Evolutionary conservation across 2,797 vertebrate species (phyloP).

Genomic region (Parambassis ranga): DNA sequence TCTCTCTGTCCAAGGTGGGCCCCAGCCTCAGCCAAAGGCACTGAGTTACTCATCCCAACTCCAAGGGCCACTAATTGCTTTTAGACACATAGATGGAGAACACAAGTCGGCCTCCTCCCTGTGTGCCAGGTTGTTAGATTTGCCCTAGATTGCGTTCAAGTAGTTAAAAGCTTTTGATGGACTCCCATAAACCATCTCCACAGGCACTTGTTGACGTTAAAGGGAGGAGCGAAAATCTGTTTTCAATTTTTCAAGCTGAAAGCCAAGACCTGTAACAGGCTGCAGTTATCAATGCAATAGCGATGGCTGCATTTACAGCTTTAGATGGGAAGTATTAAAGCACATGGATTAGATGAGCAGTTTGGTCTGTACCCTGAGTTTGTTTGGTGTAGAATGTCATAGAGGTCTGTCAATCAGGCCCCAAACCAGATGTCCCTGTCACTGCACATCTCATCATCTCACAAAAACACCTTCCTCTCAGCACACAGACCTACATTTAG

Average conservation of each 20-base stretch:
- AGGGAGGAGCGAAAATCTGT: constrained; percentile 63
- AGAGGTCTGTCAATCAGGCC: constrained; percentile 43
- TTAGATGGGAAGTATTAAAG: constrained; percentile 15
- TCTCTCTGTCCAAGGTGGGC: constrained; percentile 36
- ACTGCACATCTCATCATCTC: neutral
- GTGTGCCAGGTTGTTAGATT: constrained; percentile 68
- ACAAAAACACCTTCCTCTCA: constrained; percentile 1
- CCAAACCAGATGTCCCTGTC: constrained; percentile 41
- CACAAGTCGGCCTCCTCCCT: constrained; percentile 62
- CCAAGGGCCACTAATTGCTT: constrained; percentile 72
- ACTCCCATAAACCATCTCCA: constrained; percentile 62
- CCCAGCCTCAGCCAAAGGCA: constrained; percentile 37
- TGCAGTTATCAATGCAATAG: constrained; percentile 16
- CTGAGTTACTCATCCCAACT: constrained; percentile 53
- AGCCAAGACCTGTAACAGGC: constrained; percentile 18
- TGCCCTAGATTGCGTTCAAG: constrained; percentile 66
- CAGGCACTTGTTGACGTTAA: constrained; percentile 77
- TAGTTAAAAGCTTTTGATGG: constrained; percentile 77
- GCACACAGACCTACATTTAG: neutral
- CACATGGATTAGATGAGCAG: constrained; percentile 5
- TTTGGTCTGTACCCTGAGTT: constrained; percentile 38
- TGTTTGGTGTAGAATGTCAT: constrained; percentile 67
- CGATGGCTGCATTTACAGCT: constrained; percentile 8
- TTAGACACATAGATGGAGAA: constrained; percentile 71
- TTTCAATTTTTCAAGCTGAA: constrained; percentile 49